These are phyloP conservation scores for Pogonophryne albipinna DNA, from an alignment of 2,797 vertebrate genomes.

Conservation along the genomic window DNA sequence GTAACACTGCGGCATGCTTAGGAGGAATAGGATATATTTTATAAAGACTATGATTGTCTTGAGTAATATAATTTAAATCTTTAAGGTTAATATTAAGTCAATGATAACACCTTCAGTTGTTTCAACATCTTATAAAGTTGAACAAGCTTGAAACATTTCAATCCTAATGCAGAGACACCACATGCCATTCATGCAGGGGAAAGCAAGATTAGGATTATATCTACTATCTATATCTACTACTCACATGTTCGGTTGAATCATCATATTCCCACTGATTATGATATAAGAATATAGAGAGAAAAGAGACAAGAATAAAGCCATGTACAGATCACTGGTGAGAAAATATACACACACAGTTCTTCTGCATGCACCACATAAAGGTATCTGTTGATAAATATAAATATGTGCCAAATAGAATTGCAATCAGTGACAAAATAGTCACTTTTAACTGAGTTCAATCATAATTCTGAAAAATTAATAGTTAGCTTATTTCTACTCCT, in stretches of 20 bases:
- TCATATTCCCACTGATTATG: conserved; percentile 98
- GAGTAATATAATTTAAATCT: not conserved
- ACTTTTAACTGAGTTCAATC: not conserved
- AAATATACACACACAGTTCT: conserved; percentile 23
- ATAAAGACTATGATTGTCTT: not conserved
- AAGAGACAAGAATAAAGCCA: conserved; percentile 55
- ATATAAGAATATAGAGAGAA: conserved; percentile 76
- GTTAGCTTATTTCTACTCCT: not conserved
- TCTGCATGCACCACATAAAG: conserved; percentile 25
- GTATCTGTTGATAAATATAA: not conserved
- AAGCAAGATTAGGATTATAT: conserved; percentile 8
- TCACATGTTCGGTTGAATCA: conserved; percentile 99
- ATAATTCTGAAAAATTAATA: not conserved
- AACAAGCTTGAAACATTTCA: not conserved
- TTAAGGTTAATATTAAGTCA: conserved; percentile 25
- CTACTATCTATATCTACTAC: too few relatives aligned
- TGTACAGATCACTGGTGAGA: conserved; percentile 55
- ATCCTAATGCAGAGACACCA: conserved; percentile 19
- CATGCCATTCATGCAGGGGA: conserved; percentile 55
- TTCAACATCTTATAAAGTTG: not conserved
- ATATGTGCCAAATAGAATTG: not conserved
- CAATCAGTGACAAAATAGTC: conserved; percentile 1
- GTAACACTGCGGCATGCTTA: conserved; percentile 34
- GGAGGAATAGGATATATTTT: conserved; percentile 19
- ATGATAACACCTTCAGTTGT: conserved; percentile 22